A percentile compares a stretch with the other conserved stretches of the same genome.
These are phyloP conservation scores for Lepus timidus DNA, from an alignment of 2,113 vertebrate species.

Conservation along the genomic window DNA sequence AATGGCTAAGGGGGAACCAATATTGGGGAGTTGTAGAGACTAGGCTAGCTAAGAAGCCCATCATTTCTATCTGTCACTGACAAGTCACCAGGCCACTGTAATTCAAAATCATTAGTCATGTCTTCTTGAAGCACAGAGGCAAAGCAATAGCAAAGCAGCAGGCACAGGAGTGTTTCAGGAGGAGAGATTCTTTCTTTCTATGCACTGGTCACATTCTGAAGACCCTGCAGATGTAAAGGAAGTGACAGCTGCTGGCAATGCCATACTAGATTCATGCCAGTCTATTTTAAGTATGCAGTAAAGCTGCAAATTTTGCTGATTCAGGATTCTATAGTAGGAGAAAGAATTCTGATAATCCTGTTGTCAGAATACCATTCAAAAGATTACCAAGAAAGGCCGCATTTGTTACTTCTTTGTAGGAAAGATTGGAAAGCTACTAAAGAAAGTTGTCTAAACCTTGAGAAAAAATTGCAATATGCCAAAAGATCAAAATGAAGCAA, in stretches of 20 bases:
- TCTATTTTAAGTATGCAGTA: constrained; percentile 68
- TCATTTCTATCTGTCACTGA: constrained; percentile 85
- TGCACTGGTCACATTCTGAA: constrained; percentile 58
- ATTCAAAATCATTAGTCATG: constrained; percentile 85
- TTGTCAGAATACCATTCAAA: constrained; percentile 40
- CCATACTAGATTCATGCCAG: constrained; percentile 38
- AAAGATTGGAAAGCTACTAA: constrained; percentile 39
- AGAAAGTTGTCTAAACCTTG: constrained; percentile 54
- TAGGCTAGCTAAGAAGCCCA: constrained; percentile 68
- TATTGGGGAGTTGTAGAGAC: constrained; percentile 76
- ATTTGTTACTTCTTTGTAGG: constrained; percentile 59
- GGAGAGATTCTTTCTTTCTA: constrained; percentile 69
- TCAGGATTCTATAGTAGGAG: constrained; percentile 59
- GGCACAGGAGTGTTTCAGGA: constrained; percentile 62
- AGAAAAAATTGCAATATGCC: constrained; percentile 26
- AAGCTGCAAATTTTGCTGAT: constrained; percentile 65
- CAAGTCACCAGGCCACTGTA: constrained; percentile 84
- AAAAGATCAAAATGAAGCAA: constrained; percentile 53
- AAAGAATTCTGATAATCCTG: constrained; percentile 73
- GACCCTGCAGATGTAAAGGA: constrained; percentile 56
- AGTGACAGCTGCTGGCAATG: constrained; percentile 51
- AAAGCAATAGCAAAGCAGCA: constrained; percentile 65
- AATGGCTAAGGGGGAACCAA: constrained; percentile 79
- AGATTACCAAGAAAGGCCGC: constrained; percentile 46
- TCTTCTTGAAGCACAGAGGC: constrained; percentile 77